phyloP scores from a whole-genome alignment of 2,797 vertebrate genomes.

The Valencia hispanica region DNA sequence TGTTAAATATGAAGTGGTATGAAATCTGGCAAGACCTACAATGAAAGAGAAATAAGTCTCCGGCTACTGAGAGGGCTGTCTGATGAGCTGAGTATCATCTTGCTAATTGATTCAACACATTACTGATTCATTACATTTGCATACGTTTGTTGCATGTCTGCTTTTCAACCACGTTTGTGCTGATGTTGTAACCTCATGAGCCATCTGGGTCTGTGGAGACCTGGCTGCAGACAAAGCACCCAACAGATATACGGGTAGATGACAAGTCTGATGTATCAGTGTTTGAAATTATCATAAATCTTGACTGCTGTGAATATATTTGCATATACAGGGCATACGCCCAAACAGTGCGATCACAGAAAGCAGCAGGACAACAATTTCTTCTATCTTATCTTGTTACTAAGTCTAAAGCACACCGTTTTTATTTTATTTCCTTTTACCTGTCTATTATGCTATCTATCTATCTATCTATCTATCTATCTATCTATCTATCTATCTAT shows the following conservation, averaged over 20 bases:
- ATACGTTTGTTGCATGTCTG: constrained; percentile 47
- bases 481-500: background rate
- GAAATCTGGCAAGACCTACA: constrained; percentile 45
- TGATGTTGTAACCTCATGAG: constrained; percentile 53
- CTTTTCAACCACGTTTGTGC: constrained; percentile 49
- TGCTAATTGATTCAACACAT: constrained; percentile 60
- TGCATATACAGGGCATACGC: background rate
- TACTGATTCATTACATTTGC: constrained; percentile 62
- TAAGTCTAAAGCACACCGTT: background rate
- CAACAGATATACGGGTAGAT: constrained; percentile 14
- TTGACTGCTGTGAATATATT: constrained; percentile 10
- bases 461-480: too few species aligned
- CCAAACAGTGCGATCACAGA: background rate
- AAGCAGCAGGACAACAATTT: background rate
- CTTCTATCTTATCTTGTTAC: background rate
- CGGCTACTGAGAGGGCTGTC: constrained; percentile 34
- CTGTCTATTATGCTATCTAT: background rate
- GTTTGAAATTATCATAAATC: constrained; percentile 25
- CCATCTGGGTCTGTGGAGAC: constrained; percentile 44
- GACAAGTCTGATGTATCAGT: constrained; percentile 15
- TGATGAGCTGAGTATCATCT: constrained; percentile 50
- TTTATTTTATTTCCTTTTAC: background rate
- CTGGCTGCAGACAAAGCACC: constrained; percentile 6
- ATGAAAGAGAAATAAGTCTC: constrained; percentile 26
- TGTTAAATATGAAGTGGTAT: constrained; percentile 39